Percentiles rank a stretch among this genome's conserved stretches.
These are phyloP conservation scores for Calidris pugnax DNA, from an alignment of 2,113 vertebrate species.

Conservation along the genomic window DNA sequence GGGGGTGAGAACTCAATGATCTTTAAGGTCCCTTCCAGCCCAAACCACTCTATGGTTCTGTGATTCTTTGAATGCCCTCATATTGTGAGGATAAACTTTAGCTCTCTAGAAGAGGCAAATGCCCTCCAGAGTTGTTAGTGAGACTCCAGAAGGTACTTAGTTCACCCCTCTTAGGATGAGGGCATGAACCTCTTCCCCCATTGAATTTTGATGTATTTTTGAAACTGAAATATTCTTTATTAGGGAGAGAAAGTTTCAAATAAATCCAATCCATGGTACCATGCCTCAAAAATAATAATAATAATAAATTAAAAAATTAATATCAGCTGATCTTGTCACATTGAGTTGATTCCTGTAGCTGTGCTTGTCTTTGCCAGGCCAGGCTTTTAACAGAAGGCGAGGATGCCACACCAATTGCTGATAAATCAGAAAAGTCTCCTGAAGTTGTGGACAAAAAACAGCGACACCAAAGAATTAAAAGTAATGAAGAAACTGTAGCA, in stretches of 20 bases:
- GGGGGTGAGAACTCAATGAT: too few relatives aligned
- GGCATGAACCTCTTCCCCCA: fast-evolving
- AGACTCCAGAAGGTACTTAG: background rate
- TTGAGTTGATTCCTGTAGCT: background rate
- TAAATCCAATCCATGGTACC: background rate
- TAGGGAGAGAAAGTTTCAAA: background rate
- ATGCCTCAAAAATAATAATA: background rate
- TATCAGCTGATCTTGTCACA: background rate
- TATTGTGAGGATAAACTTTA: background rate
- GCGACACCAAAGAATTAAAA: background rate
- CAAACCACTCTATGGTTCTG: too few relatives aligned
- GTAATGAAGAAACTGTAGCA: background rate
- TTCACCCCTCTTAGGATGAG: background rate
- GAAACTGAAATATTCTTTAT: background rate
- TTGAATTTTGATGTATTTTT: too few relatives aligned
- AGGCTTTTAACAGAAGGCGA: background rate
- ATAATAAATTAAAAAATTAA: background rate
- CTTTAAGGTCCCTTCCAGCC: background rate
- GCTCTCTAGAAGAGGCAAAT: background rate
- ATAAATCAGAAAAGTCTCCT: background rate
- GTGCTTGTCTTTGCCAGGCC: background rate
- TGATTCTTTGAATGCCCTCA: background rate
- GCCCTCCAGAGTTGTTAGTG: background rate
- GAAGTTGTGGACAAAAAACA: background rate
- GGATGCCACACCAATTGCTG: background rate